Evolutionary conservation across 1,140 invertebrate genomes (phyloP).

Genomic region (Colletes gigas): DNA sequence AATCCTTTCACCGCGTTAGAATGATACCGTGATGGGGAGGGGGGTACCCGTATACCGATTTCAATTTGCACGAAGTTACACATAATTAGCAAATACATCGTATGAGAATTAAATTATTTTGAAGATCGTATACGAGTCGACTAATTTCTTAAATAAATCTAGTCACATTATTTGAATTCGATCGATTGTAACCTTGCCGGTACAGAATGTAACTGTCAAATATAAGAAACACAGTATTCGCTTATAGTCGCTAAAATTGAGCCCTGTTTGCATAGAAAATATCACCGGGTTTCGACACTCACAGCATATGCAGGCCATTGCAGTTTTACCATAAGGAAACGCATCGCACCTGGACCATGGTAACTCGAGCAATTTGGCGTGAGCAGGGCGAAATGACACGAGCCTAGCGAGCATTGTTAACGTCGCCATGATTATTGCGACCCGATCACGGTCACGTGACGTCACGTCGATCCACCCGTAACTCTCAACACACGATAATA

Average conservation of each 20-base stretch:
- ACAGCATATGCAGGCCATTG: constrained; percentile 72
- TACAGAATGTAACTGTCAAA: background rate
- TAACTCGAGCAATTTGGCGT: constrained; percentile 64
- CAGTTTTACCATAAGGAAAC: constrained; percentile 47
- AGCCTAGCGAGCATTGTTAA: constrained; percentile 71
- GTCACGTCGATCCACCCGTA: constrained; percentile 42
- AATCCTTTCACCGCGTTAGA: no score
- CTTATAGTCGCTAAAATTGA: background rate
- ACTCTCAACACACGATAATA: background rate
- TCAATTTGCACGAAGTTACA: background rate
- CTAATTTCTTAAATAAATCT: background rate
- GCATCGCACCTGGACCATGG: constrained; percentile 43
- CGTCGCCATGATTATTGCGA: constrained; percentile 71
- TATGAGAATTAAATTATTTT: background rate
- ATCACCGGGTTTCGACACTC: constrained; percentile 61
- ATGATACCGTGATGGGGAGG: no score
- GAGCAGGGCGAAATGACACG: constrained; percentile 58
- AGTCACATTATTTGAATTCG: background rate
- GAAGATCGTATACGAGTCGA: background rate
- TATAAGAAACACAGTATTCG: background rate
- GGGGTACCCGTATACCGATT: background rate
- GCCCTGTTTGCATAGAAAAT: background rate
- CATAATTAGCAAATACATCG: background rate
- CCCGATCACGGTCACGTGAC: constrained; percentile 50
- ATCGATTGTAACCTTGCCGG: constrained; percentile 10